Base-by-base conservation (phyloP, 92 coral and sea anemone species). In the Porites lobata region DNA sequence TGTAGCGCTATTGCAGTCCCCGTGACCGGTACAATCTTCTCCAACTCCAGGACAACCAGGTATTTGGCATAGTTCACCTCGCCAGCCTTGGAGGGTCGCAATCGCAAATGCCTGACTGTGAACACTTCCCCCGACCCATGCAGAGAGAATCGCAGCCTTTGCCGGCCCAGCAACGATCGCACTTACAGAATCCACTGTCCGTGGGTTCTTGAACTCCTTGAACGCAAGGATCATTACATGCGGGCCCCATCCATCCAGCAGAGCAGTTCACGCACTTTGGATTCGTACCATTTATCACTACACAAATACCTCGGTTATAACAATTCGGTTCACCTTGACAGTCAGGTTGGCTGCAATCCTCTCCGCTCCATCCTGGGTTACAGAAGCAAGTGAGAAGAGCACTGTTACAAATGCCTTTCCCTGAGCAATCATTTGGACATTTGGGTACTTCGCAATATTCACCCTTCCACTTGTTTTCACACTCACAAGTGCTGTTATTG, bases 251-350 rank as follows among this genome's bases (percentile, higher is more conserved):
- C 99, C 99, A 97, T 2, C 99, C 99, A 43, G 53, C 78, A 32
- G 91, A 77, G 83, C 99, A 97, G 90, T 97, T 97, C 6, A 78
- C 89, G 85, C 99, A 97, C 47, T 84, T 93, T 5, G 91, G 83
- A 57, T 84, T 85, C 9, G 98, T 76, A 9, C 77, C 93, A 72
- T 87, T 84, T 8, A 50, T 68, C 20, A 86, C 68, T 59, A 83
- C 62, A 54, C 99, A 97, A 19, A 74, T 80, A 13, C 99, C 99
- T 51, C 99, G 99, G 50, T 83, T 81, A 85, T 94, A 68, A 81
- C 99, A 97, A 72, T 97, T 85, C 24, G 99, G 99, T 62, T 97
- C 96, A 5, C 99, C 99, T 50, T 97, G 99, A 78, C 99, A 97
- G 58, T 97, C 98, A 56, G 94, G 95, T 21, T 82, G 75, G 66